Evolutionary conservation across 2,113 vertebrate genomes (phyloP), one percentile per base, ranked within the genome.

Genomic region (Holacanthus passer): DNA sequence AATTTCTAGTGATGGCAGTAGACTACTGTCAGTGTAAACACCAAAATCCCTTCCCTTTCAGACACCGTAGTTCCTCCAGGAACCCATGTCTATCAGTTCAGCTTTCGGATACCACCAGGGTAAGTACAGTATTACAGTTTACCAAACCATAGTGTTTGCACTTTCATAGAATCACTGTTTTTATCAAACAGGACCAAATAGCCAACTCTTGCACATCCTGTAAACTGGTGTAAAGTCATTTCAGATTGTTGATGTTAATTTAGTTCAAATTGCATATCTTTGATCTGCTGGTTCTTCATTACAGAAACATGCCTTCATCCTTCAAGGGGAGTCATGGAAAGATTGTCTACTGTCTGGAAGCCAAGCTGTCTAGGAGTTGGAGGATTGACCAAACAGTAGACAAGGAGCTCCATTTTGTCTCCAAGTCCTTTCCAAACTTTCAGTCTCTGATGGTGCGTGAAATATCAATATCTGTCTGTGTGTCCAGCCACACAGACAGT

Each of bases 281-380:
- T 6, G 41, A 77, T 77, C 11, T 27, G 16, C 14, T 60, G 14
- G 1, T 83, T 79, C 0, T 83, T 20, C 29, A 7, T 73, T 77
- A 9, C 86, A 95, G 95, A 73, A 81, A 43, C 63, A 83, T 94
- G 83, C 95, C 95, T 3, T 83, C 94, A n/a, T 89, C 92, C 47
- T 95, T 94, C 85, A 83, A 8, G 14, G 93, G 91, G 8, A 0
- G 0, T 69, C 32, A 95, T 81, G 94, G 95, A 45, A 93, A 83
- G 47, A 85, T 95, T 20, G 81, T 91, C 41, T 95, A 95, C 87
- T 84, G 47, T 14, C 73, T 96, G 55, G 89, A 89, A 53, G 93
- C 87, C 16, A 94, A 86, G 27, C 37, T 96, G 67, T 75, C 79
- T 31, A 89, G 94, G 52, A 83, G 90, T 22, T 95, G 95, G 95